Conservation (phyloP, 2,797 vertebrate genomes). For the Urocyon cinereoargenteus region DNA sequence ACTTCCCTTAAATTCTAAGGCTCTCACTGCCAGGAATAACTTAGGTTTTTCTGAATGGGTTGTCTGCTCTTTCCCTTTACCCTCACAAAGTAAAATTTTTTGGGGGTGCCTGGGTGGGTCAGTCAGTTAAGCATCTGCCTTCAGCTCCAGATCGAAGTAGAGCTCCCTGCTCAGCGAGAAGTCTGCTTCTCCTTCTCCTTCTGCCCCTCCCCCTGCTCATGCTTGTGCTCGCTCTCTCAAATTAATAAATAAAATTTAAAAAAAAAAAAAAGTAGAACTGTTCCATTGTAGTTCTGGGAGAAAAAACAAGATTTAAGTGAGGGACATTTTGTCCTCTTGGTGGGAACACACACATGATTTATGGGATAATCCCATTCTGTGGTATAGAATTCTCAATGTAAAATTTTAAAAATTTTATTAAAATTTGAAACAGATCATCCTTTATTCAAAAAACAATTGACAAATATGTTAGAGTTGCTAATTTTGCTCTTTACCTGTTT, state of each 20-base stretch:
- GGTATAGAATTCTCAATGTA: not conserved
- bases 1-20: not conserved
- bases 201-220: not conserved
- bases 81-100: not conserved
- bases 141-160: not conserved
- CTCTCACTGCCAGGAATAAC: not conserved
- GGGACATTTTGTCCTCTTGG: not conserved
- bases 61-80: not conserved
- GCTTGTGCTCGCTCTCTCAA: not conserved
- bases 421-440: not conserved
- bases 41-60: not conserved
- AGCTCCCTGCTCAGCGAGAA: not conserved
- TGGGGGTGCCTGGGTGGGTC: not conserved
- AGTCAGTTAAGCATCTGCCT: not conserved
- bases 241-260: not conserved
- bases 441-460: conserved; percentile 43
- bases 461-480: not conserved
- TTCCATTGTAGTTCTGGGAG: not conserved
- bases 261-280: not conserved
- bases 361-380: not conserved
- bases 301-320: not conserved
- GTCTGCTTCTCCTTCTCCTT: not conserved
- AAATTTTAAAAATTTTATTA: not conserved
- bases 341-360: not conserved
- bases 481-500: conserved; percentile 77